Conservation (phyloP, 2,113 vertebrate species). For the Furnarius figulus region DNA sequence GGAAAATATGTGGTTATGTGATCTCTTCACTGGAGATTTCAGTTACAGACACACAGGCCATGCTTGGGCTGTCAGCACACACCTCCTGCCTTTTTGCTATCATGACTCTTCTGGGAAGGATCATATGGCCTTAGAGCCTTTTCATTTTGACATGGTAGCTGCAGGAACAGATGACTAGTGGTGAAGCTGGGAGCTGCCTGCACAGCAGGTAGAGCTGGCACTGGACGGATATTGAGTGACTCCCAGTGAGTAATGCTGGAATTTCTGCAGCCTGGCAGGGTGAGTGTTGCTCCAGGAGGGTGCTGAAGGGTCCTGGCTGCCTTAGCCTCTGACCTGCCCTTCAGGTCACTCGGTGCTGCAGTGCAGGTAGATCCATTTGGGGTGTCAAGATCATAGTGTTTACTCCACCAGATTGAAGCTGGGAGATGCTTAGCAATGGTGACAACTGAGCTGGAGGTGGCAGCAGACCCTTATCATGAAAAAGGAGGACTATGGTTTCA, state of each 20-base stretch:
- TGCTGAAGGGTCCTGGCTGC: not conserved
- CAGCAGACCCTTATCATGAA: conserved; percentile 43
- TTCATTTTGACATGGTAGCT: not conserved
- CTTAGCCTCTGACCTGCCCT: not conserved
- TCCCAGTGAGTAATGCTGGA: accelerated
- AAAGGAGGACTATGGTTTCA: not conserved
- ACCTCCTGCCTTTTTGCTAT: not conserved
- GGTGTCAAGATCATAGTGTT: not conserved
- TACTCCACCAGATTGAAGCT: not conserved
- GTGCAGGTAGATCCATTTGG: not conserved
- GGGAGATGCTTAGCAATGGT: not conserved
- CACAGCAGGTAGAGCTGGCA: not conserved
- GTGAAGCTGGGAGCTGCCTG: not conserved
- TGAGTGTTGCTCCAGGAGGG: not conserved
- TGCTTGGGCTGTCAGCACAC: not conserved
- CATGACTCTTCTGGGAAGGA: accelerated
- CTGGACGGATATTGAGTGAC: not conserved
- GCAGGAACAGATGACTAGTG: not conserved
- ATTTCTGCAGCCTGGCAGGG: not conserved
- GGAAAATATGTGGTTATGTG: not conserved
- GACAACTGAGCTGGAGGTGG: conserved; percentile 52
- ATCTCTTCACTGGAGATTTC: not conserved
- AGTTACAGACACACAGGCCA: not conserved
- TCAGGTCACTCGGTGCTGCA: not conserved
- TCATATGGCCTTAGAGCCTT: not conserved